These are phyloP conservation scores for Xiphophorus couchianus DNA, from an alignment of 2,113 vertebrate species.

Conservation along the genomic window DNA sequence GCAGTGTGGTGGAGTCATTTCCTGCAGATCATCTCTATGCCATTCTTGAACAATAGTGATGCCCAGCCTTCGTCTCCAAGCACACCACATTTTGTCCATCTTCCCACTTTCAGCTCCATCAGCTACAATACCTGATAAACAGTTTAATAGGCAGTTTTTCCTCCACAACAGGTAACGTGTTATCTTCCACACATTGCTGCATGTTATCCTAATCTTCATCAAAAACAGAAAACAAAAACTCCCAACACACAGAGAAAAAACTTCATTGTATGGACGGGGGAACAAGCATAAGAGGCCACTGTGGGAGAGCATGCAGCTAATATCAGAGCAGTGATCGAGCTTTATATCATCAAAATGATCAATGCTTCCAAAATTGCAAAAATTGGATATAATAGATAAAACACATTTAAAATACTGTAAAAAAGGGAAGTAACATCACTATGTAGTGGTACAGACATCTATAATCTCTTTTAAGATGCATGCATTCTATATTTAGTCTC, in stretches of 20 bases:
- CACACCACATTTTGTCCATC: neutral
- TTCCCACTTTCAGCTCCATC: too few species aligned
- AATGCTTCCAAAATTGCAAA: slow-evolving; percentile 12
- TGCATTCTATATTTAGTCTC: slow-evolving; percentile 18
- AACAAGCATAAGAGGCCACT: neutral
- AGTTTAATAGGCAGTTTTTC: neutral
- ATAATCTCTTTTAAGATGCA: slow-evolving; percentile 9
- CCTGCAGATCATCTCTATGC: neutral
- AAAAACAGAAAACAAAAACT: neutral
- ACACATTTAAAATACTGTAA: slow-evolving; percentile 4
- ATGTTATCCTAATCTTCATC: too few species aligned
- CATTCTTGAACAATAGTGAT: neutral
- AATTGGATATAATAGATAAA: neutral
- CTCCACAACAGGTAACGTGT: neutral
- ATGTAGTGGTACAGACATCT: slow-evolving; percentile 15
- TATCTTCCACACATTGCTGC: too few species aligned
- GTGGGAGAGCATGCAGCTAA: neutral
- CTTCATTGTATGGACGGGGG: neutral
- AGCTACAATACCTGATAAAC: neutral
- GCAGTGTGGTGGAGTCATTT: neutral
- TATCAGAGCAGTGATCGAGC: neutral
- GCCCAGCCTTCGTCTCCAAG: neutral
- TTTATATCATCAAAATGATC: slow-evolving; percentile 16
- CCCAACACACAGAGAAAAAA: neutral
- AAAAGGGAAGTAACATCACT: neutral